Evolutionary conservation across 2,797 vertebrate species (phyloP).

Genomic region (Serranus cabrilla): DNA sequence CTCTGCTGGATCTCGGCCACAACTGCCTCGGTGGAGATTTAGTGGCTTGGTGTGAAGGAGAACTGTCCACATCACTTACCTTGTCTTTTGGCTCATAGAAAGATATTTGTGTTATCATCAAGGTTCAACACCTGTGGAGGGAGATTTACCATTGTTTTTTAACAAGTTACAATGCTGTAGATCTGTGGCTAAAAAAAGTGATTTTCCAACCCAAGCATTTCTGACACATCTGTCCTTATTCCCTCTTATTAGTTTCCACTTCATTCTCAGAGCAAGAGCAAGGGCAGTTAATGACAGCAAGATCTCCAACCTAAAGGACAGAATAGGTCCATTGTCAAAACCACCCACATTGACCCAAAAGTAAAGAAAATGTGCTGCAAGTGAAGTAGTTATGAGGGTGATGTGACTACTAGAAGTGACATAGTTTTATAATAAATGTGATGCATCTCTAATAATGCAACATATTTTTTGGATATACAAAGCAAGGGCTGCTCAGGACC

Average conservation of each 20-base stretch:
- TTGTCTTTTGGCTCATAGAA: conserved; percentile 20
- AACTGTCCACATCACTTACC: conserved; percentile 2
- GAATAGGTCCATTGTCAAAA: too few species aligned
- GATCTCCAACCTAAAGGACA: background rate
- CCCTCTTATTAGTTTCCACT: too few species aligned
- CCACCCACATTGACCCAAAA: too few species aligned
- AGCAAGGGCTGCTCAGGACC: background rate
- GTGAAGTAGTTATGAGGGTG: too few species aligned
- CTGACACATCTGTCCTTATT: background rate
- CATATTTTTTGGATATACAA: background rate
- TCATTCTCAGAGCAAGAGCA: background rate
- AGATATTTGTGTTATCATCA: conserved; percentile 10
- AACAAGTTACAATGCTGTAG: background rate
- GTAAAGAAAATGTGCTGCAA: too few species aligned
- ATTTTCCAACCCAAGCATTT: background rate
- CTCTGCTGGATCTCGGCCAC: conserved; percentile 31
- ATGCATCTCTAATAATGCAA: too few species aligned
- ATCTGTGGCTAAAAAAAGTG: background rate
- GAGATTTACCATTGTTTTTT: background rate
- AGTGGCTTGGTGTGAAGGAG: conserved; percentile 9
- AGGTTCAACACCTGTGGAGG: background rate
- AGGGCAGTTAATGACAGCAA: background rate
- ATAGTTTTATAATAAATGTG: too few species aligned
- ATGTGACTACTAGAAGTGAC: too few species aligned
- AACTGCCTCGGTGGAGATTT: conserved; percentile 13